Evolutionary conservation across 2,888 invertebrate genomes (phyloP).

Genomic region (Melanophora roralis): DNA sequence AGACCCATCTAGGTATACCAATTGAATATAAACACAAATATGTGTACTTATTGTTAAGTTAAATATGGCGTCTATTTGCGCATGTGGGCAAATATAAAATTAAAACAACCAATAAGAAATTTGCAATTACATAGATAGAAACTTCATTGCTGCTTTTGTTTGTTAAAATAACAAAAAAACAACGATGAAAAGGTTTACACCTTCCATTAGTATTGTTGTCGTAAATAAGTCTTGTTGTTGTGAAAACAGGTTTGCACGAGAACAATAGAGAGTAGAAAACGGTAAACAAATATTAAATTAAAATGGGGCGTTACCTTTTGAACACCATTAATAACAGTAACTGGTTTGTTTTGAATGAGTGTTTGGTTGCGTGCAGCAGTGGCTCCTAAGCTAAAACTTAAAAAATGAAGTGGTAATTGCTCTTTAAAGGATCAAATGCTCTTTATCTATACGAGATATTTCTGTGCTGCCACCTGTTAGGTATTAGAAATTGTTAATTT

Average conservation of each 20-base stretch:
- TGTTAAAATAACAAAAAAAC: background rate
- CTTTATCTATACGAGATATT: background rate
- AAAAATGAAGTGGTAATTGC: background rate
- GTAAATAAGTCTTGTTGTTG: background rate
- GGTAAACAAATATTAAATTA: background rate
- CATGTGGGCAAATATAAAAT: conserved; percentile 64
- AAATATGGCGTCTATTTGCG: conserved; percentile 73
- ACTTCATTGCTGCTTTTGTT: conserved; percentile 48
- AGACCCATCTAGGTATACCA: background rate
- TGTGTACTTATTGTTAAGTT: background rate
- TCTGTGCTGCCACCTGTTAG: too few species aligned
- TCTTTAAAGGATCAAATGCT: background rate
- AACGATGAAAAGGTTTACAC: conserved; percentile 13
- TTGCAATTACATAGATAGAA: conserved; percentile 63
- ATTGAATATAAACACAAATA: background rate
- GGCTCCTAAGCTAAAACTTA: conserved; percentile 17
- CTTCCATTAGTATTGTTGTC: background rate
- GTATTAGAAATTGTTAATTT: too few species aligned
- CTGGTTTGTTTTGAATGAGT: conserved; percentile 66
- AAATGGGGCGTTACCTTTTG: conserved; percentile 67
- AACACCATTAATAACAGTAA: conserved; percentile 63
- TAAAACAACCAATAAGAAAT: conserved; percentile 68
- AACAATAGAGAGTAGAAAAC: background rate
- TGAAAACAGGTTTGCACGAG: conserved; percentile 20
- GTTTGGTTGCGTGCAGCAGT: conserved; percentile 22